A percentile compares a stretch with the other conserved stretches of the same genome.
Conservation (phyloP, 2,888 invertebrate genomes). For the Phalera bucephala region DNA sequence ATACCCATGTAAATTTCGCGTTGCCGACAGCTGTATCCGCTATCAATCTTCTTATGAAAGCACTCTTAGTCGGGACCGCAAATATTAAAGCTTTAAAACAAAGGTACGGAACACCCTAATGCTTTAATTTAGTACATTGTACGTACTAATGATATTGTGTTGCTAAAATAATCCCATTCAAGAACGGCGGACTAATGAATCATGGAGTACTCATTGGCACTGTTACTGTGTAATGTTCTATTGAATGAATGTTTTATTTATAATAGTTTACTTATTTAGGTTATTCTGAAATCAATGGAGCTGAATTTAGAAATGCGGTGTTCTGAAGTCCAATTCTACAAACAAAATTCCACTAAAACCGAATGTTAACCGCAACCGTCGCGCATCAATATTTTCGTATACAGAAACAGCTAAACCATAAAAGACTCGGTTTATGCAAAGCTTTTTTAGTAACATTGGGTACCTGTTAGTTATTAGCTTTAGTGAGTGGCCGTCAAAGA, state of each 20-base stretch:
- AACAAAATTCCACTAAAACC: too few species aligned
- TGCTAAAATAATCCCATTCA: conserved; percentile 28
- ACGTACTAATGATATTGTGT: conserved; percentile 5
- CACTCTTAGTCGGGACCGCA: conserved; percentile 9
- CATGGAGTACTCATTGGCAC: conserved; percentile 15
- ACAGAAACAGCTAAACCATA: too few species aligned
- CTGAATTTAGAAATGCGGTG: not conserved
- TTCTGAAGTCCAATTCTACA: too few species aligned
- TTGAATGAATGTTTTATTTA: conserved; percentile 20
- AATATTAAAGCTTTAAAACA: conserved; percentile 11
- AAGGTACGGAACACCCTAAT: conserved; percentile 6
- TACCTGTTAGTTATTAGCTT: too few species aligned
- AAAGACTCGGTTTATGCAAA: too few species aligned
- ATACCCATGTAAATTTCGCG: conserved; percentile 22
- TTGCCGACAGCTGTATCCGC: conserved; percentile 34
- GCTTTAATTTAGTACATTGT: conserved; percentile 1
- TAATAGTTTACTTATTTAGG: too few species aligned
- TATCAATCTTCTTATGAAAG: conserved; percentile 33
- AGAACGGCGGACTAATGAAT: conserved; percentile 18
- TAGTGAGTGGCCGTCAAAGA: too few species aligned
- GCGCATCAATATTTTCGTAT: too few species aligned
- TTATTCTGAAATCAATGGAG: not conserved
- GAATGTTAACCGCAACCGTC: too few species aligned
- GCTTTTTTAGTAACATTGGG: too few species aligned
- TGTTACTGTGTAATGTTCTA: conserved; percentile 13